Base-by-base conservation (phyloP, 2,888 invertebrate genomes). In the Xanthorhoe spadicearia region DNA sequence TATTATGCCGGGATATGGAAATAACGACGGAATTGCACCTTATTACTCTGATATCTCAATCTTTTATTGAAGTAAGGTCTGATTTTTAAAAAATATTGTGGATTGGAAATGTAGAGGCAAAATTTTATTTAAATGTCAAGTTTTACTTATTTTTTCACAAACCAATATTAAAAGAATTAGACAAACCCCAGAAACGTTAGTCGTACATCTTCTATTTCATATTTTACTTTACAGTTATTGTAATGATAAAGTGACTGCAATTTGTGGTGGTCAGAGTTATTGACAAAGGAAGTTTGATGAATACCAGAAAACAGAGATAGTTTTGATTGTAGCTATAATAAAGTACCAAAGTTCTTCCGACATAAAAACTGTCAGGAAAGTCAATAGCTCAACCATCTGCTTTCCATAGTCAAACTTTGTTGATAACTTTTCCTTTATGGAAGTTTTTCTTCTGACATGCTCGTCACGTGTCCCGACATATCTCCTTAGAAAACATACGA, bases 1-100 rank as follows among this genome's bases (percentile, higher is more conserved):
- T 48, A 48, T 76, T 50, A 64, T 66, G 62, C 66, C 53, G 64
- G 28, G 35, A 9, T 53, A 17, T 8, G 32, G 35, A 10, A 53
- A 9, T 53, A 43, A 3, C 38, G 1, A 13, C 13, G 38, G 38
- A 43, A 43, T 43, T 13, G 38, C 38, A 43, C 38, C 10, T 43
- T 43, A 43, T 43, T 43, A 13, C 13, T 13, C 38, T 43, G 38
- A 43, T 43, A 2, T 43, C 38, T 46, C 46, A 46, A 8, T 48
- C 15, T 15, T 46, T 48, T 48, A 17, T 48, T 48, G 17, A 15
- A 17, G 38, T 13, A 13, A 3, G 2, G 38, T 43, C 13, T 13
- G 13, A 43, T 3, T 43, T 32, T 32, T 32, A 7, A 32, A 4
- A 32, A 32, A 7, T 6, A 7, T 5, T 4, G 32, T 32, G 0